Conservation (phyloP, 2,797 vertebrate genomes). For the Oreochromis grahami region DNA sequence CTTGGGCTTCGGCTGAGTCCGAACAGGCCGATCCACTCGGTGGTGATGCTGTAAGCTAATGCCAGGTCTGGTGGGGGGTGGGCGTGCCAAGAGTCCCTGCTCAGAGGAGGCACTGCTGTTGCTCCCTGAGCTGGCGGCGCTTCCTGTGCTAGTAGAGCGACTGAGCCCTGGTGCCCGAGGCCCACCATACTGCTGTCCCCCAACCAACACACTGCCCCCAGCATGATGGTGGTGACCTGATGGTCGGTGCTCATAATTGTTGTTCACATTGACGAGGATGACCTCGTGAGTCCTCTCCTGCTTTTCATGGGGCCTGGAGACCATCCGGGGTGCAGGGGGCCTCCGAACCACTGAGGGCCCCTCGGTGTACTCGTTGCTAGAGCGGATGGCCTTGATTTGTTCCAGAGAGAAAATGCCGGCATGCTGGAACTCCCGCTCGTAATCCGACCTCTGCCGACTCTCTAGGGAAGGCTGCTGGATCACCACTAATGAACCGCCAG, state of each 20-base stretch:
- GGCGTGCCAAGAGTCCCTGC: conserved; percentile 86
- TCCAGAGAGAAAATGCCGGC: conserved; percentile 91
- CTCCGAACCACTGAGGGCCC: conserved; percentile 85
- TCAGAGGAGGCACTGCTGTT: conserved; percentile 90
- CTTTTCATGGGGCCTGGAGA: conserved; percentile 83
- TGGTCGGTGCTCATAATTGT: conserved; percentile 85
- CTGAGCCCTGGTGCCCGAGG: conserved; percentile 82
- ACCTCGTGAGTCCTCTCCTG: conserved; percentile 94
- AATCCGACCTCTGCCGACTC: conserved; percentile 85
- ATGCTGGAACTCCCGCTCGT: conserved; percentile 85
- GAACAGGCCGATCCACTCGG: conserved; percentile 78
- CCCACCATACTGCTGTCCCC: conserved; percentile 56
- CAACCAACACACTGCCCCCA: conserved; percentile 42
- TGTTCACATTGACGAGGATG: conserved; percentile 92
- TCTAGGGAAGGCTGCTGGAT: conserved; percentile 88
- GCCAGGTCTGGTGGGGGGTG: conserved; percentile 75
- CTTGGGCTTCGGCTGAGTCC: conserved; percentile 88
- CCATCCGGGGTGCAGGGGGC: conserved; percentile 74
- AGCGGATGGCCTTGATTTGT: conserved; percentile 95
- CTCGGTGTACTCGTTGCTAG: conserved; percentile 95
- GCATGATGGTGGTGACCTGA: conserved; percentile 51
- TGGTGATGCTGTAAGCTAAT: conserved; percentile 63
- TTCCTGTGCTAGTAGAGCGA: conserved; percentile 92
- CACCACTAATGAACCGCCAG: conserved; percentile 84
- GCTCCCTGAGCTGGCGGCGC: conserved; percentile 91